phyloP scores from a whole-genome alignment of 2,797 vertebrate species.

The Enteromius mattozi region DNA sequence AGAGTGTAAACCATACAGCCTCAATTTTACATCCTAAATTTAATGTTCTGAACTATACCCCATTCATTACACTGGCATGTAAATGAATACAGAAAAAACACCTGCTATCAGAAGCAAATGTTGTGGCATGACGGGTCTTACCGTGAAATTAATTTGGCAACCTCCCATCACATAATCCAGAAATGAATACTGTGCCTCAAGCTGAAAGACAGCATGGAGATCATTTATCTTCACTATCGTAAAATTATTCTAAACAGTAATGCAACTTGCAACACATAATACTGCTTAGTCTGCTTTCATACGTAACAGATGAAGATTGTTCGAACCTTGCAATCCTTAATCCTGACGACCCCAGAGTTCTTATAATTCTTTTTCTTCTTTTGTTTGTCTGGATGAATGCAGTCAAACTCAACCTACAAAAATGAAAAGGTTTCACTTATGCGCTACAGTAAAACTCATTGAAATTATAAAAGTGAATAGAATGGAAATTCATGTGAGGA shows the following conservation, averaged over 20 bases:
- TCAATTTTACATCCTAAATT: background rate
- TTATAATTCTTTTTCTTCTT: conserved; percentile 95
- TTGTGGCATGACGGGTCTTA: conserved; percentile 68
- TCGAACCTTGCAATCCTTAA: conserved; percentile 87
- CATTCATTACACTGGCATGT: background rate
- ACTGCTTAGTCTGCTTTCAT: background rate
- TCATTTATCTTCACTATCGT: background rate
- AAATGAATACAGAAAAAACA: background rate
- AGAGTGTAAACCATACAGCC: background rate
- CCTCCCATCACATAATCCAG: conserved; percentile 95
- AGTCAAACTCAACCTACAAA: conserved; percentile 86
- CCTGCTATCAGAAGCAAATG: conserved; percentile 4
- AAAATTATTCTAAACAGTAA: background rate
- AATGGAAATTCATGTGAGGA: background rate
- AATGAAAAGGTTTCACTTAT: background rate
- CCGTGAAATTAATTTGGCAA: conserved; percentile 95
- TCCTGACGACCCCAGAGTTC: conserved; percentile 86
- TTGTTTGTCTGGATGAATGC: conserved; percentile 90
- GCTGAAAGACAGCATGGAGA: conserved; percentile 66
- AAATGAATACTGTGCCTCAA: conserved; percentile 85
- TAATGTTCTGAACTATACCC: background rate
- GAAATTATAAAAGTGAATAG: background rate
- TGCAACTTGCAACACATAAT: background rate
- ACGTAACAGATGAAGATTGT: background rate
- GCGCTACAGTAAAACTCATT: background rate